Percentiles rank a stretch among this genome's conserved stretches.
These are phyloP conservation scores for Diarsia mendica DNA, from an alignment of 2,888 invertebrate species.

Conservation along the genomic window DNA sequence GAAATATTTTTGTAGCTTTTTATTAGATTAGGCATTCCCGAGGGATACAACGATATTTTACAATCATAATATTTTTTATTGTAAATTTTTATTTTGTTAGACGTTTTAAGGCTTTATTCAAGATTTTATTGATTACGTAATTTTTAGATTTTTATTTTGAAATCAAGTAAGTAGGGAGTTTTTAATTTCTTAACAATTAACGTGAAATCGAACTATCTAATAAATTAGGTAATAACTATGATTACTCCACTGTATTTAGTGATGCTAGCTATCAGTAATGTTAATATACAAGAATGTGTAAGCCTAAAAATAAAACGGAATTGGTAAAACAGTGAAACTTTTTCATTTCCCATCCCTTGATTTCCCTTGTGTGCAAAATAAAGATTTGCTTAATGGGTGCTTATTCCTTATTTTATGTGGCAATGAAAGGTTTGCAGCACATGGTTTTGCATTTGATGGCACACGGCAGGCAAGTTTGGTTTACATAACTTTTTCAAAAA, in stretches of 20 bases:
- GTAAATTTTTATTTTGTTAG: slow-evolving; percentile 88
- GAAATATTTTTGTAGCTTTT: slow-evolving; percentile 83
- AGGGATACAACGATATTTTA: slow-evolving; percentile 86
- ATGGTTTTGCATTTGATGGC: neutral
- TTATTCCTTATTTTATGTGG: slow-evolving; percentile 43
- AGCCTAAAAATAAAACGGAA: slow-evolving; percentile 87
- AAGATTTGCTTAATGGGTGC: slow-evolving; percentile 51
- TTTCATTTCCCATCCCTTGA: slow-evolving; percentile 64
- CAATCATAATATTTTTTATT: slow-evolving; percentile 81
- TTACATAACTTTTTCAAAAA: neutral
- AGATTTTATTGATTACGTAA: slow-evolving; percentile 70
- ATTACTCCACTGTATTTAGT: slow-evolving; percentile 75
- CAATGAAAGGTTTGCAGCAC: slow-evolving; percentile 30
- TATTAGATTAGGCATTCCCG: slow-evolving; percentile 79
- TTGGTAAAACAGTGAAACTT: slow-evolving; percentile 80
- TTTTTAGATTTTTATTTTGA: slow-evolving; percentile 70
- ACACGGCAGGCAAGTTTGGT: slow-evolving; percentile 37
- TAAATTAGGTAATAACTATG: slow-evolving; percentile 64
- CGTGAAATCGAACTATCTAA: slow-evolving; percentile 66
- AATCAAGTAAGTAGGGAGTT: slow-evolving; percentile 60
- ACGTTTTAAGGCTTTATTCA: slow-evolving; percentile 77
- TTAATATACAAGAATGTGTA: slow-evolving; percentile 82
- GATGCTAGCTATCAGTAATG: slow-evolving; percentile 80
- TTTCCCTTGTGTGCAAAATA: neutral
- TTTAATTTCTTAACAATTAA: slow-evolving; percentile 64